These are phyloP conservation scores for Maconellicoccus hirsutus DNA, from an alignment of 1,140 invertebrate genomes.

Conservation along the genomic window DNA sequence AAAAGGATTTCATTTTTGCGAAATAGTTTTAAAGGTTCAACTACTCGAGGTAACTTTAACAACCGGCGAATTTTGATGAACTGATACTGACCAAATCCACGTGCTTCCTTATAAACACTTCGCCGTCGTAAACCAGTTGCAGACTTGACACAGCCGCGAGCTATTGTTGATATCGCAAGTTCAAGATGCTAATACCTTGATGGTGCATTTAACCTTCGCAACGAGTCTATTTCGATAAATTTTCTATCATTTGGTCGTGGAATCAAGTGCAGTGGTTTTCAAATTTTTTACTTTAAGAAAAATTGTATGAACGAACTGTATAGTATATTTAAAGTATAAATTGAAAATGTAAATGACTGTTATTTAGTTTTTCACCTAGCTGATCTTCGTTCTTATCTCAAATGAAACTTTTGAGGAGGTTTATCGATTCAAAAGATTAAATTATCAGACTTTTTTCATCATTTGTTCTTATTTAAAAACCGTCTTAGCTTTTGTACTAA, in stretches of 20 bases:
- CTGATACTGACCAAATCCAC: background rate
- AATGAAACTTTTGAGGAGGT: too few species aligned
- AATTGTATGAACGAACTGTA: too few species aligned
- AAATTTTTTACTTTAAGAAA: too few species aligned
- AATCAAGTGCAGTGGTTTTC: background rate
- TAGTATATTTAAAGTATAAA: too few species aligned
- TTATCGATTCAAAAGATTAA: too few species aligned
- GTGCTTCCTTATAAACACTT: background rate
- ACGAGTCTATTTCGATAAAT: background rate
- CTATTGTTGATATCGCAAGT: conserved; percentile 8
- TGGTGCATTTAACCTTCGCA: background rate
- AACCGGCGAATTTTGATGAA: background rate
- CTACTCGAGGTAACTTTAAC: background rate
- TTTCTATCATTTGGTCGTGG: background rate
- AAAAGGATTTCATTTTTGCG: conserved; percentile 2
- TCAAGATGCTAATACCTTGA: background rate
- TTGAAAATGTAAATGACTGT: too few species aligned
- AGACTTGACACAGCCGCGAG: background rate
- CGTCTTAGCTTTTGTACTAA: too few species aligned
- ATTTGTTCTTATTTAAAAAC: too few species aligned
- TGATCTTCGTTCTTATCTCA: too few species aligned
- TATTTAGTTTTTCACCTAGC: too few species aligned
- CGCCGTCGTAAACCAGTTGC: background rate
- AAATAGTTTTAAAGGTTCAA: background rate
- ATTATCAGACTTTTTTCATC: too few species aligned